phyloP scores from a whole-genome alignment of 2,888 invertebrate genomes.

The Apamea anceps region DNA sequence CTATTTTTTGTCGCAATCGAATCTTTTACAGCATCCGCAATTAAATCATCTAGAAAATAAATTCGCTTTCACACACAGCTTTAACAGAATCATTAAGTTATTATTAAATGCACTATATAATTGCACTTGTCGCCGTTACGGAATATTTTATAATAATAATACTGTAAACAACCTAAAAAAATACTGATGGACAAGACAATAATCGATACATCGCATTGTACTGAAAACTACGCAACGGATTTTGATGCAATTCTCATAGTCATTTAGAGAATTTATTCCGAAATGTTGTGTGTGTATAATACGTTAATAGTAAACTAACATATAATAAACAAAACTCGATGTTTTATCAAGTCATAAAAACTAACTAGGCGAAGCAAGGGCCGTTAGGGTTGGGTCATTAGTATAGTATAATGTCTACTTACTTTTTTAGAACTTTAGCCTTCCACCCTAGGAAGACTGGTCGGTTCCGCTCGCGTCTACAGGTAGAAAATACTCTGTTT shows the following conservation, averaged over 20 bases:
- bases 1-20: neutral
- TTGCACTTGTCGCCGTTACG: neutral
- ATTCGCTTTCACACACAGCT: neutral
- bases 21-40: neutral
- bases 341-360: neutral
- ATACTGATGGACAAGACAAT: neutral
- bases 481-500: neutral
- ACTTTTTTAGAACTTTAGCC: neutral
- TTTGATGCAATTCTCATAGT: neutral
- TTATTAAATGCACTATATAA: neutral
- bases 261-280: neutral
- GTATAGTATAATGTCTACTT: neutral
- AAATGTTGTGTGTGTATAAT: neutral
- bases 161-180: too few relatives aligned
- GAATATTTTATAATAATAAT: neutral
- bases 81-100: neutral
- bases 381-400: neutral
- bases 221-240: neutral
- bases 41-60: neutral
- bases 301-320: neutral
- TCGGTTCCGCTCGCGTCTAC: neutral
- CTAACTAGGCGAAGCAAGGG: neutral
- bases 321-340: neutral
- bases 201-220: neutral
- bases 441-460: neutral